Evolutionary conservation across 2,888 invertebrate genomes (phyloP), one percentile per base, ranked within the genome.

Genomic region (Acrobasis consociella): DNA sequence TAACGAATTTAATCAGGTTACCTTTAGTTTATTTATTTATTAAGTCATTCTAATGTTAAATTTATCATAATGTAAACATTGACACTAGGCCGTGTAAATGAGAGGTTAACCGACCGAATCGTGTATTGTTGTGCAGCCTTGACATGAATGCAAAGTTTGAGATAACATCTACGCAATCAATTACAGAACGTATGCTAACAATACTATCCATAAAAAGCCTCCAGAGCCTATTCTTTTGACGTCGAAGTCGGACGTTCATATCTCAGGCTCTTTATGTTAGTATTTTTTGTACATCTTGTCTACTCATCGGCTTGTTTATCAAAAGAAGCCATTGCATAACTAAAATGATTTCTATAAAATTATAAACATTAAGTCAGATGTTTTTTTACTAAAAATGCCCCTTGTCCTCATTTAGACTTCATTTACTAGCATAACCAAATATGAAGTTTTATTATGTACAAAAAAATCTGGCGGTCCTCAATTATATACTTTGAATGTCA

Each of bases 121-220:
- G 75, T 80, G 79, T 79, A 87, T 88, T 86, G 87, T 87, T 83
- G 71, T 58, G 74, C 69, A 80, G 74, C 91, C 91, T 90, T 91
- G 89, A 86, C 91, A 89, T 73, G 76, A 81, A 85, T 89, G 75
- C 76, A 71, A 74, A 73, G 73, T 80, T 77, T 80, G 72, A 86
- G 88, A 89, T 88, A 86, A 75, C 73, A 83, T 86, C 85, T 80
- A 77, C 73, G 79, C 84, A 78, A 85, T 82, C 81, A 84, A 83
- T 85, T 87, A 82, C 76, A 80, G 76, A 70, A 74, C 63, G 72
- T 76, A 75, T 76, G 76, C 79, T 78, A 86, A 89, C 89, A 89
- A 87, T 86, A 73, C 81, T 68, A 66, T 62, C 75, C 68, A 82
- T 82, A 82, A 80, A 82, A 82, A 75, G 71, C 63, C 68, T 72